phyloP scores from a whole-genome alignment of 2,888 invertebrate genomes.

The Mesodorylaimus sp. region DNA sequence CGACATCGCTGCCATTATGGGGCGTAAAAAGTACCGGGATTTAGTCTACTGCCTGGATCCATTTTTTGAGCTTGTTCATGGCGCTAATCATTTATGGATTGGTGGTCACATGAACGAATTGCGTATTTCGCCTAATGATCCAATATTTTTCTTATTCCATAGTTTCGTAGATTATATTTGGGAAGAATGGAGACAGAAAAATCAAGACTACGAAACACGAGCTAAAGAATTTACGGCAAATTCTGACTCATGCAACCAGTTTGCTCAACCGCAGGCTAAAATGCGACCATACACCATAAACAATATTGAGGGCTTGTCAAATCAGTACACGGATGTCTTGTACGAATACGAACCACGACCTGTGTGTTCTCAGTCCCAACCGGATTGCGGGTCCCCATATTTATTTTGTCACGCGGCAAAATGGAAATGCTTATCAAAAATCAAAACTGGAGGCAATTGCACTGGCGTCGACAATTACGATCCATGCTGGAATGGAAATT shows the following conservation, averaged over 20 bases:
- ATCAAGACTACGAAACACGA: conserved; percentile 4
- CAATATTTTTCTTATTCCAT: conserved; percentile 30
- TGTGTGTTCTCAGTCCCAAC: background rate
- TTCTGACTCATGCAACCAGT: conserved; percentile 6
- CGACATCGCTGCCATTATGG: background rate
- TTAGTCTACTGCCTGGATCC: conserved; percentile 15
- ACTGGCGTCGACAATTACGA: conserved; percentile 13
- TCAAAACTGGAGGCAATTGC: conserved; percentile 21
- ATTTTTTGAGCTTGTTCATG: conserved; percentile 19
- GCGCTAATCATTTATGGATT: conserved; percentile 26
- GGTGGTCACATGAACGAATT: conserved; percentile 29
- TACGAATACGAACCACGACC: conserved; percentile 6
- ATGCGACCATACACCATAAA: conserved; percentile 9
- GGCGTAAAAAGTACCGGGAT: background rate
- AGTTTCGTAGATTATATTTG: conserved; percentile 30
- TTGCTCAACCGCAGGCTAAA: background rate
- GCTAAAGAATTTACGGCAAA: conserved; percentile 3
- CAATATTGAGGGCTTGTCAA: conserved; percentile 10
- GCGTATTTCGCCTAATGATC: conserved; percentile 28
- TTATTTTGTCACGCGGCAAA: conserved; percentile 20
- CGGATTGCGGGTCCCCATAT: conserved; percentile 14
- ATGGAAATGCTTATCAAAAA: conserved; percentile 22
- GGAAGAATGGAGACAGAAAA: conserved; percentile 22
- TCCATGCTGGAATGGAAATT: conserved; percentile 20
- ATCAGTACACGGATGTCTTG: conserved; percentile 4